These are phyloP conservation scores for Acromyrmex heyeri DNA, from an alignment of 1,140 invertebrate species.

Conservation along the genomic window DNA sequence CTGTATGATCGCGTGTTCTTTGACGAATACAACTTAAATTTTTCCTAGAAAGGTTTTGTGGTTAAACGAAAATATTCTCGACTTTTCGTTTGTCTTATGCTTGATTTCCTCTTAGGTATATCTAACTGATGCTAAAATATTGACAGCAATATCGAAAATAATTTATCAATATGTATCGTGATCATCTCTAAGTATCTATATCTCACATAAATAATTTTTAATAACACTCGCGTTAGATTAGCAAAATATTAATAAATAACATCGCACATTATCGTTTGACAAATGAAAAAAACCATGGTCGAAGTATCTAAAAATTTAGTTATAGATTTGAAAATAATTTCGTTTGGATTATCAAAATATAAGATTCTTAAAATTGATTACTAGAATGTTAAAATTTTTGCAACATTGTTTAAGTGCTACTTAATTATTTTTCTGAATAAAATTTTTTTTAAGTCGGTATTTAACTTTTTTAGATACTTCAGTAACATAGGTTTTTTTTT, in stretches of 20 bases:
- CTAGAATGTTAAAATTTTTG: too few relatives aligned
- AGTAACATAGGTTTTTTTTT: too few relatives aligned
- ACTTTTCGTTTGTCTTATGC: not conserved
- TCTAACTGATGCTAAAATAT: not conserved
- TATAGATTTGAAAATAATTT: too few relatives aligned
- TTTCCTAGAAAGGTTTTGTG: slow-evolving; percentile 4
- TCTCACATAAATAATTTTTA: not conserved
- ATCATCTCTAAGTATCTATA: not conserved
- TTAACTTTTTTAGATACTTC: too few relatives aligned
- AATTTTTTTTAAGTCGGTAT: too few relatives aligned
- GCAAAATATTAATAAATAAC: not conserved
- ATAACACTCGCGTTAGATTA: not conserved
- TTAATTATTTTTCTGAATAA: too few relatives aligned
- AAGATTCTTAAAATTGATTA: too few relatives aligned
- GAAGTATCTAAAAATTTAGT: too few relatives aligned
- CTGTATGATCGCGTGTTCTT: not conserved
- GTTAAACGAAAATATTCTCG: slow-evolving; percentile 3
- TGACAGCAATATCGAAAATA: not conserved
- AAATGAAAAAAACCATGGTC: too few relatives aligned
- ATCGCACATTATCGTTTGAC: too few relatives aligned
- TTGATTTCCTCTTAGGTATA: not conserved
- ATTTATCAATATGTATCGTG: not conserved
- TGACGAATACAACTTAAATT: slow-evolving; percentile 3
- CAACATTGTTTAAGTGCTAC: too few relatives aligned
- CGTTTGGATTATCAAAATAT: too few relatives aligned